phyloP scores from a whole-genome alignment of 2,797 vertebrate species.

The Mycteria americana region DNA sequence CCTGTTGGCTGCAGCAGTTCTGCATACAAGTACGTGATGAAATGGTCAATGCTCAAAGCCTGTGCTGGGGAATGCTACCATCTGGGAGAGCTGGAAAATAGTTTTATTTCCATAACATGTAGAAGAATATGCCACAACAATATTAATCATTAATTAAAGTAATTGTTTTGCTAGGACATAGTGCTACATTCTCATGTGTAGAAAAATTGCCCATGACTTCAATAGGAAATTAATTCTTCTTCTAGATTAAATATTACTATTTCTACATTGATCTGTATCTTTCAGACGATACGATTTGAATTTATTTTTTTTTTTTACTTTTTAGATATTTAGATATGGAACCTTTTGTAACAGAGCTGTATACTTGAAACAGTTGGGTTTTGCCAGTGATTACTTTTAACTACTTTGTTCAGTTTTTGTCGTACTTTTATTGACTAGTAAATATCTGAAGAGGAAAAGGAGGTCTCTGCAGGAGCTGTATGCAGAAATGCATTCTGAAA shows the following conservation, averaged over 20 bases:
- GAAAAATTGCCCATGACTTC: background rate
- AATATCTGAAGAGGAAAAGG: background rate
- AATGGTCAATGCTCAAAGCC: background rate
- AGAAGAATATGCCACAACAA: background rate
- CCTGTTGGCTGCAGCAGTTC: background rate
- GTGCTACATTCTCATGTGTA: rapidly evolving
- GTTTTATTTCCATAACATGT: background rate
- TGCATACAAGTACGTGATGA: background rate
- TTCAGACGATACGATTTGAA: background rate
- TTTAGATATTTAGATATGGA: background rate
- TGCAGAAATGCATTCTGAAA: background rate
- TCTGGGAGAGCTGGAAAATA: background rate
- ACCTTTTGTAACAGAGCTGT: background rate
- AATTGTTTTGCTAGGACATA: background rate
- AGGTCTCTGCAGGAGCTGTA: background rate
- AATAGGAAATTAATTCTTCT: background rate
- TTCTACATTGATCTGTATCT: background rate
- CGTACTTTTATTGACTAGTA: background rate
- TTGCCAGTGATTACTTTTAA: background rate
- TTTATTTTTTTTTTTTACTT: background rate
- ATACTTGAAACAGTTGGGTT: background rate
- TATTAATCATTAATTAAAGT: background rate
- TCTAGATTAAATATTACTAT: background rate
- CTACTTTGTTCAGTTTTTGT: background rate
- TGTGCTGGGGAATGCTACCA: background rate